Percentiles rank a stretch among this genome's conserved stretches.
Conservation (phyloP, 1,140 invertebrate species). For the Leptonema lineaticorne region DNA sequence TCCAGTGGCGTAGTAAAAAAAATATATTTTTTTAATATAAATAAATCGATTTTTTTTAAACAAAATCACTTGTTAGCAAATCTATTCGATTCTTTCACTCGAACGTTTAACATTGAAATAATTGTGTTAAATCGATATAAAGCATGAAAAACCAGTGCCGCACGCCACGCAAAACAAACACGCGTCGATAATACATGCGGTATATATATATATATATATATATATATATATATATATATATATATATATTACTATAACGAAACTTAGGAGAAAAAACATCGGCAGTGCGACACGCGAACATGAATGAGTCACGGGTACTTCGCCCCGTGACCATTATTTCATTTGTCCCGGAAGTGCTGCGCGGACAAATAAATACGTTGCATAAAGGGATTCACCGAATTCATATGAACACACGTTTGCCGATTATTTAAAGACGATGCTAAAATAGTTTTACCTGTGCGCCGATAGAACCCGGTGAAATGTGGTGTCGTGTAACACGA, state of each 20-base stretch:
- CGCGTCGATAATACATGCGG: no score
- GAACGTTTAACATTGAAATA: no score
- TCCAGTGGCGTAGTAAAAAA: no score
- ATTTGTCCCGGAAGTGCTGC: constrained; percentile 10
- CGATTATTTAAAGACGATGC: neutral
- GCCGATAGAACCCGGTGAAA: neutral
- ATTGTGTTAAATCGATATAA: no score
- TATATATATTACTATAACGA: neutral
- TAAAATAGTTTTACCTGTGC: neutral
- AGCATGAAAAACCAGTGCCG: no score
- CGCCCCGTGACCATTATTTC: neutral
- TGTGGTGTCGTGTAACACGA: no score
- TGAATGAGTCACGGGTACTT: neutral
- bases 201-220: neutral
- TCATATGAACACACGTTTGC: neutral
- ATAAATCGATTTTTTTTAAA: no score
- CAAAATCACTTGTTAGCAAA: no score
- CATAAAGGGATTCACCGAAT: constrained; percentile 22
- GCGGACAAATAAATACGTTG: neutral
- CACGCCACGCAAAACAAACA: no score
- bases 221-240: neutral
- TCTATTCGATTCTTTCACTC: no score
- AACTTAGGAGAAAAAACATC: no score
- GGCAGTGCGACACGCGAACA: neutral
- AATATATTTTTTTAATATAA: no score